Conservation (phyloP, 53 echinoderm and acorn worm genomes). For the Stichopus horrens region DNA sequence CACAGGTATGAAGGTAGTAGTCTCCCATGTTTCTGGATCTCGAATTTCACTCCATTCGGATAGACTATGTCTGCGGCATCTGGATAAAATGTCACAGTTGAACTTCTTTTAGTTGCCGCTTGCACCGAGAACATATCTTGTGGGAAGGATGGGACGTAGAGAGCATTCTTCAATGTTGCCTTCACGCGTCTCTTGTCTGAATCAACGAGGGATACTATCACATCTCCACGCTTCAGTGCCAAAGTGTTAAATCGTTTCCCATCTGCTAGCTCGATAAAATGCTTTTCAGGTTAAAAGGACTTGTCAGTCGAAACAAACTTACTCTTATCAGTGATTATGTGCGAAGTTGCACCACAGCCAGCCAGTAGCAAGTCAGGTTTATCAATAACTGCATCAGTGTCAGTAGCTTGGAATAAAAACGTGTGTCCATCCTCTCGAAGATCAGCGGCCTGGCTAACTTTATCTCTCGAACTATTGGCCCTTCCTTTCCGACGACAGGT, state of each 20-base stretch:
- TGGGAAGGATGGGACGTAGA: not conserved
- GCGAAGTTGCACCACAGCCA: constrained; percentile 10
- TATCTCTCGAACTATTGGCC: not conserved
- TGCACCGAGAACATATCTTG: not conserved
- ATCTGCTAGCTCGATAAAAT: not conserved
- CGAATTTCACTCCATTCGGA: not conserved
- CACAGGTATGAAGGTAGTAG: constrained; percentile 10
- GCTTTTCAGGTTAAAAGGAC: not conserved
- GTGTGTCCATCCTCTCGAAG: not conserved
- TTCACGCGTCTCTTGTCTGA: not conserved
- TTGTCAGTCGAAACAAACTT: not conserved
- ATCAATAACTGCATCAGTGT: constrained; percentile 16
- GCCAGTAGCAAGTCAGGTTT: constrained; percentile 11
- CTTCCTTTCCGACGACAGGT: constrained; percentile 17
- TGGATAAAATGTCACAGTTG: not conserved
- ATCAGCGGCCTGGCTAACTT: constrained; percentile 14
- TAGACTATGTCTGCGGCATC: not conserved
- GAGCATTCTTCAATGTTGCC: not conserved
- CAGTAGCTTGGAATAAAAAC: constrained; percentile 3
- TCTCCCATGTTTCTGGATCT: constrained; percentile 19
- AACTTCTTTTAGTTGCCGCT: not conserved
- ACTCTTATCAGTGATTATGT: not conserved
- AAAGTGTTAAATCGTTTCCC: not conserved
- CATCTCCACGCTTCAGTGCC: not conserved
- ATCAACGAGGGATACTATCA: not conserved